phyloP scores from a whole-genome alignment of 2,888 invertebrate species.

The Parthenolecanium corni region DNA sequence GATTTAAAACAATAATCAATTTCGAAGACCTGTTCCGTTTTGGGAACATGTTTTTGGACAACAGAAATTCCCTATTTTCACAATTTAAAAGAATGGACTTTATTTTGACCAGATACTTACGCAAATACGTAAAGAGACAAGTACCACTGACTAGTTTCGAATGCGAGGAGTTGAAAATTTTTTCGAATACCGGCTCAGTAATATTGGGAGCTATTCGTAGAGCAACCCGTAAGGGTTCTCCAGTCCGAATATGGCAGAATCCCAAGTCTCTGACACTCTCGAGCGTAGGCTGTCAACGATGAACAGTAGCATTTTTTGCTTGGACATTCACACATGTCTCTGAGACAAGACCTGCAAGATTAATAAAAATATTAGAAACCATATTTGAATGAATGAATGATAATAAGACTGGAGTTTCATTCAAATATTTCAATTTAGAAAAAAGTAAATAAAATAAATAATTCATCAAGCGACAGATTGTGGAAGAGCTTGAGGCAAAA shows the following conservation, averaged over 20 bases:
- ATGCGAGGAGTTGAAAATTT: constrained; percentile 20
- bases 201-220: constrained; percentile 33
- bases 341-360: constrained; percentile 54
- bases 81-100: no score
- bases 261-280: constrained; percentile 71
- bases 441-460: no score
- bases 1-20: no score
- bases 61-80: no score
- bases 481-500: no score
- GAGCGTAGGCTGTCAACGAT: constrained; percentile 75
- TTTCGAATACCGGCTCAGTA: constrained; percentile 13
- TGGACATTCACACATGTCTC: constrained; percentile 81
- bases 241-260: constrained; percentile 54
- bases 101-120: constrained; percentile 18
- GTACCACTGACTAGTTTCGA: constrained; percentile 26
- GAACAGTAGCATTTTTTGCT: constrained; percentile 72
- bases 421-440: not conserved
- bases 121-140: constrained; percentile 16
- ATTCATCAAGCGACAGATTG: no score
- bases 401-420: no score
- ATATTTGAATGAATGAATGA: not conserved
- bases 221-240: constrained; percentile 58
- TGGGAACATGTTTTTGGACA: no score
- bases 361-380: not conserved
- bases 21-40: no score